Percentiles rank a stretch among this genome's conserved stretches.
Evolutionary conservation across 2,113 vertebrate species (phyloP).

Genomic region (Empidonax alnorum): DNA sequence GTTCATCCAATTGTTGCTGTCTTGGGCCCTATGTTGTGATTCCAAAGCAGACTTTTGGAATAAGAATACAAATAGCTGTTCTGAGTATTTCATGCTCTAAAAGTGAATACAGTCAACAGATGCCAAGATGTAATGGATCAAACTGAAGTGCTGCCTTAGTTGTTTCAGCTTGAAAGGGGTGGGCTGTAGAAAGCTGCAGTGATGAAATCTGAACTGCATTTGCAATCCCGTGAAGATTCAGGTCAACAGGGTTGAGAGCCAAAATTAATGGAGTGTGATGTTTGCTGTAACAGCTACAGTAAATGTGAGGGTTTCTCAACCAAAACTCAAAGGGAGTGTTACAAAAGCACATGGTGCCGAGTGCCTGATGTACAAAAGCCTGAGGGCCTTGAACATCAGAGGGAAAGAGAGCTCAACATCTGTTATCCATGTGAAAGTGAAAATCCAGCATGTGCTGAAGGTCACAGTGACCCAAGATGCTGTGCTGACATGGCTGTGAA

Average conservation of each 20-base stretch:
- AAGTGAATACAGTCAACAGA: not conserved
- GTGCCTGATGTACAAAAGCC: not conserved
- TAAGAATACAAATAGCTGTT: not conserved
- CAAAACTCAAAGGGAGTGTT: not conserved
- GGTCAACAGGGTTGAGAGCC: not conserved
- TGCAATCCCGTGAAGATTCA: not conserved
- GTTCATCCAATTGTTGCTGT: not conserved
- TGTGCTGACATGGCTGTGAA: not conserved
- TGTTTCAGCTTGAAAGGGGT: not conserved
- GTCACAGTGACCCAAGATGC: conserved; percentile 33
- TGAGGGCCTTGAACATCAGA: not conserved
- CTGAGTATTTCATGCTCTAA: not conserved
- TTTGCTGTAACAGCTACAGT: not conserved
- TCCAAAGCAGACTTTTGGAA: not conserved
- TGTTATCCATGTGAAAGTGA: conserved; percentile 10
- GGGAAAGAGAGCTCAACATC: not conserved
- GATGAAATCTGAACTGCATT: not conserved
- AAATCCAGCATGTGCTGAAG: not conserved
- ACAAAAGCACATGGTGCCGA: fast-evolving
- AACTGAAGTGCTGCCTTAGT: not conserved
- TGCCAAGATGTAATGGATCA: conserved; percentile 27
- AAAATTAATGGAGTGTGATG: not conserved
- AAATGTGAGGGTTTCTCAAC: not conserved
- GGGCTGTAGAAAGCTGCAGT: not conserved
- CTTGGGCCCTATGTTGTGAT: not conserved